Evolutionary conservation across 2,888 invertebrate species (phyloP), one percentile per base, ranked within the genome.

Genomic region (Laothoe populi): DNA sequence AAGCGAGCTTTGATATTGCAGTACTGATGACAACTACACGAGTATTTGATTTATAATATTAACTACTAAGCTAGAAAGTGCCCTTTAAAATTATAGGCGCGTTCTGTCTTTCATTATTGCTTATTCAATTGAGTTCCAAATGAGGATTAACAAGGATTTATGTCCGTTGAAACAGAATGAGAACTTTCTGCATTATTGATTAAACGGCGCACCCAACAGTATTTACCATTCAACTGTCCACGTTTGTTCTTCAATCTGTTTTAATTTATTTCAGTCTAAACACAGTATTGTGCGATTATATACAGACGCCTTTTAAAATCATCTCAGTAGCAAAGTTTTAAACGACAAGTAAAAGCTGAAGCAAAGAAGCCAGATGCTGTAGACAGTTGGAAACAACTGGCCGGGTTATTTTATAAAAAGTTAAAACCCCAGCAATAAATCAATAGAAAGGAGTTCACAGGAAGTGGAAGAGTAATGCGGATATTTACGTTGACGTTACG

Each of bases 341-440:
- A 82, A 79, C 68, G 78, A 77, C 81, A 74, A 81, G 81, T 86
- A 86, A 88, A 88, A 89, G 88, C 84, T 82, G 80, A 83, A 81
- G 79, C 81, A 80, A 86, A 87, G 88, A 83, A 84, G 78, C 88
- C 91, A 91, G 90, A 91, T 92, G 91, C 82, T 85, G 81, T 85
- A 83, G 87, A 88, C 91, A 90, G 90, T 91, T 90, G 84, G 84
- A 79, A 91, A 91, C 91, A 91, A 91, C 87, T 87, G 88, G 86
- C 76, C 77, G 74, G 78, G 84, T 85, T 83, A 85, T 82, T 88
- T 83, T 86, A 86, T 86, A 90, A 91, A 91, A 91, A 90, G 87
- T 88, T 87, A 89, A 90, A 90, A 86, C 86, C 77, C 75, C 70
- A 69, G 84, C 83, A 81, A 86, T 91, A 90, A 91, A 91, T 92